phyloP scores from a whole-genome alignment of 2,888 invertebrate genomes.

The Phengaris alcon region DNA sequence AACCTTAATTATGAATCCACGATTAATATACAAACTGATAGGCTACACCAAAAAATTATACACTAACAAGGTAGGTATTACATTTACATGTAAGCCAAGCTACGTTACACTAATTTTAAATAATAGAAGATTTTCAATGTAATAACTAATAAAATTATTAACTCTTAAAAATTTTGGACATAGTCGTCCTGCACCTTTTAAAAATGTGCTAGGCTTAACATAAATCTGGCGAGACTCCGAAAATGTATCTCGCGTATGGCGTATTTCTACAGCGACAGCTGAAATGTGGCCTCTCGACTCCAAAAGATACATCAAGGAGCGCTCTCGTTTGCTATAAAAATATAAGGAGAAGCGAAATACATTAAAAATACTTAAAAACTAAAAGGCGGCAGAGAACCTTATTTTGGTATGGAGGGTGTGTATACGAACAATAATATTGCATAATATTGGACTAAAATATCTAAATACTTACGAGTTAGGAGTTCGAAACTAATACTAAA shows the following conservation, averaged over 20 bases:
- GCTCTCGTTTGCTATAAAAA: conserved; percentile 13
- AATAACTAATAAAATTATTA: conserved; percentile 13
- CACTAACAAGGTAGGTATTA: conserved; percentile 16
- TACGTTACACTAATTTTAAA: conserved; percentile 16
- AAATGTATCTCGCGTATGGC: background rate
- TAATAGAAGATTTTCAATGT: conserved; percentile 16
- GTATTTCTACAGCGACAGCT: background rate
- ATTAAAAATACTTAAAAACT: conserved; percentile 50
- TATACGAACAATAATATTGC: conserved; percentile 37
- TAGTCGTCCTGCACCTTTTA: conserved; percentile 17
- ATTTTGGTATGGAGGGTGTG: conserved; percentile 52
- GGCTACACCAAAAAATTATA: conserved; percentile 22
- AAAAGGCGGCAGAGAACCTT: conserved; percentile 58
- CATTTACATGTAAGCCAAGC: conserved; percentile 14
- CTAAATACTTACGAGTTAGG: conserved; percentile 37
- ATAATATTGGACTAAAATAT: conserved; percentile 37
- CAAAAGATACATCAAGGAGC: background rate
- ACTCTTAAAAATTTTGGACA: conserved; percentile 10
- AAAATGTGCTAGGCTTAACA: conserved; percentile 16
- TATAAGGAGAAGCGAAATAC: conserved; percentile 38
- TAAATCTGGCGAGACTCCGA: background rate
- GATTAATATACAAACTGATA: conserved; percentile 15
- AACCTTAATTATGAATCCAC: conserved; percentile 29
- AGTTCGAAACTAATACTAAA: conserved; percentile 32
- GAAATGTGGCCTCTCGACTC: background rate